Evolutionary conservation across 2,888 invertebrate species (phyloP), one percentile per base, ranked within the genome.

Genomic region (Diabrotica balteata): DNA sequence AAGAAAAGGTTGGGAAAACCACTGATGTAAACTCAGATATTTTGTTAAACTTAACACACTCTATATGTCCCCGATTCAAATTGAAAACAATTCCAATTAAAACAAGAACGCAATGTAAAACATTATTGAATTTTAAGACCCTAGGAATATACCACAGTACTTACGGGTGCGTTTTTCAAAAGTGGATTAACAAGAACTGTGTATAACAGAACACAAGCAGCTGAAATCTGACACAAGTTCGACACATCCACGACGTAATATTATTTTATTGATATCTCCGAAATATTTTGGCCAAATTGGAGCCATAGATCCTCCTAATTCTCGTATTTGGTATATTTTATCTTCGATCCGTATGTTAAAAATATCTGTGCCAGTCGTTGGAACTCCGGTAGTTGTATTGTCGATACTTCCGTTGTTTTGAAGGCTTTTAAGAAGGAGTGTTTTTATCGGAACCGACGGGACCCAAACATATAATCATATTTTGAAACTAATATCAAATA

Each of bases 181-280:
- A 86, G 85, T 0, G 94, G 93, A 76, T 94, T 90, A 0, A 92
- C 90, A 32, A 94, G 80, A 53, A 94, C 86, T 0, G 93, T 91
- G 80, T 94, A 94, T 0, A 95, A 84, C 50, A 94, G 85, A 0
- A 94, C 93, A 32, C 93, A 93, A 10, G 94, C 93, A 2, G 93
- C 93, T 1, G 94, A 93, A 78, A 94, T 94, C 84, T 94, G 94
- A 77, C 94, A 94, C 51, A 94, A 85, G 84, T 94, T 94, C 9
- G 94, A 93, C 0, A 93, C 90, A 79, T 95, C 94, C 17, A 94
- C 91, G 0, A 94, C 93, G 78, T 91, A 94, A 70, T n/a, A 94
- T 89, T 1, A 95, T 87, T 82, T 91, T 91, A 68, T 87, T 86
- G 43, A 88, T 81, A 60, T 89, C 88, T 53, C 87, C 87, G 73